Evolutionary conservation across 2,797 vertebrate species (phyloP).

Genomic region (Alauda arvensis): DNA sequence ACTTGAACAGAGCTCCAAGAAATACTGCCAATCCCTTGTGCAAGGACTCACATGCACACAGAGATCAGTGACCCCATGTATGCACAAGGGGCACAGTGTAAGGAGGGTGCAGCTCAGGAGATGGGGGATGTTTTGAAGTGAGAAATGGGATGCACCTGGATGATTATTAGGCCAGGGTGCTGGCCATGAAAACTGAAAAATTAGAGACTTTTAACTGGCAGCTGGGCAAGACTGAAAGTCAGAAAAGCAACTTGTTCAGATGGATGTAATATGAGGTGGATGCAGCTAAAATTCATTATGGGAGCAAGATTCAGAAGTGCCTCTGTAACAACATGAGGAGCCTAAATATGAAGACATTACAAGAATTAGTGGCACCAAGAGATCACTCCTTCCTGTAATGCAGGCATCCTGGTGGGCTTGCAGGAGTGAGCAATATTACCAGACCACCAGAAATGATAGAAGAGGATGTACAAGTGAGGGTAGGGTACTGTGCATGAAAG

Average conservation of each 20-base stretch:
- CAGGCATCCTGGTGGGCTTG: background rate
- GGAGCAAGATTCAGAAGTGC: background rate
- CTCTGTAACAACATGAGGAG: background rate
- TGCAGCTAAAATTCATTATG: background rate
- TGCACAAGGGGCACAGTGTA: accelerated
- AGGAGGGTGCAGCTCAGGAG: background rate
- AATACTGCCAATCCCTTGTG: background rate
- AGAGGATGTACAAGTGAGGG: background rate
- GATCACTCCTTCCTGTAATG: background rate
- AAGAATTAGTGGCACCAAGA: background rate
- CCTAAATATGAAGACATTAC: background rate
- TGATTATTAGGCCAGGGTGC: background rate
- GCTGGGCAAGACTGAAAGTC: background rate
- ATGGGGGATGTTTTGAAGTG: background rate
- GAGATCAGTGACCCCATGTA: background rate
- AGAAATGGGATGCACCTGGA: background rate
- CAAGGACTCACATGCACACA: background rate
- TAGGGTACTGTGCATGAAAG: background rate
- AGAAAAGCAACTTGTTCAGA: background rate
- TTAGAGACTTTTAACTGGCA: background rate
- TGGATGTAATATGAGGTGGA: background rate
- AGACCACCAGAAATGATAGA: background rate
- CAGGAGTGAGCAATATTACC: background rate
- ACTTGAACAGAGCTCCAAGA: background rate
- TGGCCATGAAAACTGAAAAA: background rate